Evolutionary conservation across 2,797 vertebrate species (phyloP).

Genomic region (Chiroxiphia lanceolata): DNA sequence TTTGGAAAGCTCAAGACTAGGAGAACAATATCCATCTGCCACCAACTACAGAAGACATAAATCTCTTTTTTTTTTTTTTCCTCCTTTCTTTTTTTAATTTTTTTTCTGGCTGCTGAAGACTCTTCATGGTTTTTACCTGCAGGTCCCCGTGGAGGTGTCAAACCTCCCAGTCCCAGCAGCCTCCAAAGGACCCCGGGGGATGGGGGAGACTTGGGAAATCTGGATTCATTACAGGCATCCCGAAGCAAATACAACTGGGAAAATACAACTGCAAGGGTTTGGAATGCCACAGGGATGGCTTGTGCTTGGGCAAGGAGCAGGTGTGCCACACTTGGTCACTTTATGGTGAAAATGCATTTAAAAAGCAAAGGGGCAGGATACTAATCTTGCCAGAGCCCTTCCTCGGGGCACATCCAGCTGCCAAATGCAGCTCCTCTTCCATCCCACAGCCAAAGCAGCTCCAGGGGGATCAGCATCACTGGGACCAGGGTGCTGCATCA

Average conservation of each 20-base stretch:
- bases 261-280: background rate
- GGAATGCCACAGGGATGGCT: background rate
- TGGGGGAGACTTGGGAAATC: background rate
- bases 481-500: background rate
- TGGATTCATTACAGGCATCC: background rate
- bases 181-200: fast-evolving
- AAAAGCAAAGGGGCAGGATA: background rate
- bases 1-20: constrained; percentile 3
- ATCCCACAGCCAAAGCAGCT: background rate
- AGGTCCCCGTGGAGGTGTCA: background rate
- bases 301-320: background rate
- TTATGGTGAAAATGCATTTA: background rate
- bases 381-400: background rate
- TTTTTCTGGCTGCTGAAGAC: background rate
- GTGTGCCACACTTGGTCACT: fast-evolving
- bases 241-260: background rate
- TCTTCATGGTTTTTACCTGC: background rate
- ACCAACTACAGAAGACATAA: background rate
- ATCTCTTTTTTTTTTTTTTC: background rate
- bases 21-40: constrained; percentile 29
- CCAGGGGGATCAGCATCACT: background rate
- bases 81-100: too few species aligned
- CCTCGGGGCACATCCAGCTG: background rate
- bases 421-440: background rate
- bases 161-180: background rate